Percentiles rank a stretch among this genome's conserved stretches.
These are phyloP conservation scores for Macrocentrus cingulum DNA, from an alignment of 1,140 invertebrate genomes.

Conservation along the genomic window DNA sequence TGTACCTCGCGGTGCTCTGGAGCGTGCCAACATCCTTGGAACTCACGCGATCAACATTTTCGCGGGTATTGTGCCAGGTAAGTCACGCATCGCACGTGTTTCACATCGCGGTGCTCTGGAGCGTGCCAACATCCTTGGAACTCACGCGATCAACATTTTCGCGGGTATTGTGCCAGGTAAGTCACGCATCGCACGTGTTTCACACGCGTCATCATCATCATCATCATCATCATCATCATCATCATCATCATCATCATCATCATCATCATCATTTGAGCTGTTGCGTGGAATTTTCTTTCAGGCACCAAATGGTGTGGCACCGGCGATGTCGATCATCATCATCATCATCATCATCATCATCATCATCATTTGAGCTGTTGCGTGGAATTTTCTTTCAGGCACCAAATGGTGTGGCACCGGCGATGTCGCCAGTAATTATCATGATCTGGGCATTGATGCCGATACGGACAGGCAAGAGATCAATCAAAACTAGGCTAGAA, in stretches of 20 bases:
- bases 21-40: conserved; percentile 13
- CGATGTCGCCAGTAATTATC: conserved; percentile 79
- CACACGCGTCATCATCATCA: neutral
- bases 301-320: conserved; percentile 90
- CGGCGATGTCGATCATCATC: conserved; percentile 82
- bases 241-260: too few relatives aligned
- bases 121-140: conserved; percentile 8
- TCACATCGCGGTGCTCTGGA: conserved; percentile 18
- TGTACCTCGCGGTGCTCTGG: conserved; percentile 15
- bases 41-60: conserved; percentile 67
- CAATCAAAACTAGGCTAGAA: neutral
- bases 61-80: conserved; percentile 77
- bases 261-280: too few relatives aligned
- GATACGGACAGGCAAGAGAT: conserved; percentile 23
- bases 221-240: too few relatives aligned
- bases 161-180: conserved; percentile 77
- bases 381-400: conserved; percentile 69
- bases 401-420: conserved; percentile 89
- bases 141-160: conserved; percentile 67
- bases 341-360: too few relatives aligned
- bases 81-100: conserved; percentile 13
- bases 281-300: too few relatives aligned
- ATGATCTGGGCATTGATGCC: conserved; percentile 72
- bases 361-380: too few relatives aligned
- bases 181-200: neutral